These are phyloP conservation scores for Catonia carolina DNA, from an alignment of 2,888 invertebrate species.

Conservation along the genomic window DNA sequence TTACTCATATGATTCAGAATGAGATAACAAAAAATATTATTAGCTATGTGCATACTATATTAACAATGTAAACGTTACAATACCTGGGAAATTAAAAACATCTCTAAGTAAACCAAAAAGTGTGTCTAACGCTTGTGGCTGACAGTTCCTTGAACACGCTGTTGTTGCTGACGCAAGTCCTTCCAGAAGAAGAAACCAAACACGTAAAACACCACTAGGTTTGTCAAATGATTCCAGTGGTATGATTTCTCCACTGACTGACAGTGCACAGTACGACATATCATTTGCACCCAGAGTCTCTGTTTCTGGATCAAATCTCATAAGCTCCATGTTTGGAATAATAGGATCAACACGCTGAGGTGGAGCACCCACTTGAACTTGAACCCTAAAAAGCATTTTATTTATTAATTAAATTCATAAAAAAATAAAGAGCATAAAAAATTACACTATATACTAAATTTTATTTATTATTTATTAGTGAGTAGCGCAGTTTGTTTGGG, in stretches of 20 bases:
- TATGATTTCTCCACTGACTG: conserved; percentile 36
- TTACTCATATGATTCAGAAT: too few relatives aligned
- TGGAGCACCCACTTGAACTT: conserved; percentile 69
- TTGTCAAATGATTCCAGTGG: conserved; percentile 57
- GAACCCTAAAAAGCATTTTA: too few relatives aligned
- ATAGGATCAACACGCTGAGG: conserved; percentile 76
- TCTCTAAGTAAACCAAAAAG: conserved; percentile 77
- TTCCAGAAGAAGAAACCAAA: conserved; percentile 41
- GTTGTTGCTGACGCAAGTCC: conserved; percentile 67
- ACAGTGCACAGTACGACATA: conserved; percentile 56
- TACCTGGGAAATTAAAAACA: conserved; percentile 63
- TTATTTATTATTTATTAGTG: too few relatives aligned
- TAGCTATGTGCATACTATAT: too few relatives aligned
- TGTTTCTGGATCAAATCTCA: conserved; percentile 53
- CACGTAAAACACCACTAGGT: conserved; percentile 72
- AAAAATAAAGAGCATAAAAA: too few relatives aligned
- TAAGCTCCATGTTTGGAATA: conserved; percentile 69
- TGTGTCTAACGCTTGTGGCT: conserved; percentile 80
- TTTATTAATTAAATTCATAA: background rate
- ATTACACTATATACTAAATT: too few relatives aligned
- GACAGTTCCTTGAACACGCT: conserved; percentile 67
- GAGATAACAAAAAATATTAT: too few relatives aligned
- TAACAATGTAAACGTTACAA: too few relatives aligned
- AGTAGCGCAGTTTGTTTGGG: too few relatives aligned
- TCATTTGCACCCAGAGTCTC: conserved; percentile 49